Conservation (phyloP, 2,797 vertebrate species). For the Poeciliopsis gracilis region DNA sequence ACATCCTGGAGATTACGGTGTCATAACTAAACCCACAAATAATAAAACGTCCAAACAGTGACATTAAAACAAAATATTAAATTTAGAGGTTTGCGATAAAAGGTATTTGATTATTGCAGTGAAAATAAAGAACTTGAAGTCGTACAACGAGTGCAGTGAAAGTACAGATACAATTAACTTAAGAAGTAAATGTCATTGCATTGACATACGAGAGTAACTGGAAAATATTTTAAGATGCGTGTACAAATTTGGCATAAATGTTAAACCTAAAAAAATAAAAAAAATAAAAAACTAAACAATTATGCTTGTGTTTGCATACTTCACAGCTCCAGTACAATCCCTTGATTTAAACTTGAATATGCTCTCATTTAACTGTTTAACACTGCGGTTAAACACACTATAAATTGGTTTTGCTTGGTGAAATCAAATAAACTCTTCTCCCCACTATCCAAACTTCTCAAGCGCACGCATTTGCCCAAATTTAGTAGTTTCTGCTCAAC, state of each 20-base stretch:
- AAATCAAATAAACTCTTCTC: background rate
- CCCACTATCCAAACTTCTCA: background rate
- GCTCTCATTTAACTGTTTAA: constrained; percentile 1
- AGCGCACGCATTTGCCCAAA: background rate
- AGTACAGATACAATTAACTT: background rate
- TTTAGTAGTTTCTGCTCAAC: background rate
- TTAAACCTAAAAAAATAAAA: background rate
- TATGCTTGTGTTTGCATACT: background rate
- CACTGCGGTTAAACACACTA: background rate
- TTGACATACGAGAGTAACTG: background rate
- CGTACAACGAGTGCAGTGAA: background rate
- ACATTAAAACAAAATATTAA: background rate
- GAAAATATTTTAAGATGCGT: background rate
- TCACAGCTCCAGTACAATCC: background rate
- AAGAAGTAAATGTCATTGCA: background rate
- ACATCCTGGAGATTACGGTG: background rate
- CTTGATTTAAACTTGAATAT: background rate
- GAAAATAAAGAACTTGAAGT: background rate
- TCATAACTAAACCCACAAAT: background rate
- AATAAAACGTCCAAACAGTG: background rate
- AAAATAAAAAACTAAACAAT: background rate
- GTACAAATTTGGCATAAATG: background rate
- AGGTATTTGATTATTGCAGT: no score
- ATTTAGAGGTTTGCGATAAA: no score
- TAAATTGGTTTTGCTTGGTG: background rate